Percentiles rank a stretch among this genome's conserved stretches.
Evolutionary conservation across 2,797 vertebrate species (phyloP).

Genomic region (Pteropus rufus): DNA sequence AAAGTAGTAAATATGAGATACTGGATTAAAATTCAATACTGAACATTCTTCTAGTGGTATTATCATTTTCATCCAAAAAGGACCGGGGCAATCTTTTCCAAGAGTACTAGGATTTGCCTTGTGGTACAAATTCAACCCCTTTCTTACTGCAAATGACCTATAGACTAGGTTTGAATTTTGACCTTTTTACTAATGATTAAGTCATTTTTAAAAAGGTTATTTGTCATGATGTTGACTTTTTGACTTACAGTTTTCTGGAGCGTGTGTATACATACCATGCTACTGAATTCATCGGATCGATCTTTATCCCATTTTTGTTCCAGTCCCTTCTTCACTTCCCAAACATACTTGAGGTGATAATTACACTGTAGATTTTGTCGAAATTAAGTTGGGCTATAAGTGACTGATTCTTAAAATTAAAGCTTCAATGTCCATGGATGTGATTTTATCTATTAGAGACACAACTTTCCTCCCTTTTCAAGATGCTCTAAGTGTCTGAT

Average conservation of each 20-base stretch:
- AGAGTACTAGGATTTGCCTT: slow-evolving; percentile 13
- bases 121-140: background rate
- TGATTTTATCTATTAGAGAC: slow-evolving; percentile 18
- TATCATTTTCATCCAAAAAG: background rate
- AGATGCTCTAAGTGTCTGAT: background rate
- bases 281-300: slow-evolving; percentile 19
- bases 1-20: slow-evolving; percentile 4
- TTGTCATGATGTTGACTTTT: slow-evolving; percentile 34
- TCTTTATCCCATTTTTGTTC: background rate
- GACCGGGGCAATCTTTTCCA: background rate
- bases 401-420: slow-evolving; percentile 43
- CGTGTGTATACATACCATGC: background rate
- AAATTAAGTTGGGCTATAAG: slow-evolving; percentile 34
- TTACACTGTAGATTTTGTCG: slow-evolving; percentile 28
- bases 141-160: slow-evolving; percentile 33
- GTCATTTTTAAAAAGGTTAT: slow-evolving; percentile 17
- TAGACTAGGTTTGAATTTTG: slow-evolving; percentile 43
- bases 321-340: slow-evolving; percentile 5
- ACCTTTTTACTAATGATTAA: slow-evolving; percentile 42
- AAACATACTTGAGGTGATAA: slow-evolving; percentile 7
- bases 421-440: background rate
- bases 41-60: background rate
- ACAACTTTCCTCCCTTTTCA: slow-evolving; percentile 40
- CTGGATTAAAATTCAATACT: slow-evolving; percentile 18
- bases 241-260: slow-evolving; percentile 6